These are phyloP conservation scores for Sphyrna mokarran DNA, from an alignment of 2,113 vertebrate genomes.

Conservation along the genomic window DNA sequence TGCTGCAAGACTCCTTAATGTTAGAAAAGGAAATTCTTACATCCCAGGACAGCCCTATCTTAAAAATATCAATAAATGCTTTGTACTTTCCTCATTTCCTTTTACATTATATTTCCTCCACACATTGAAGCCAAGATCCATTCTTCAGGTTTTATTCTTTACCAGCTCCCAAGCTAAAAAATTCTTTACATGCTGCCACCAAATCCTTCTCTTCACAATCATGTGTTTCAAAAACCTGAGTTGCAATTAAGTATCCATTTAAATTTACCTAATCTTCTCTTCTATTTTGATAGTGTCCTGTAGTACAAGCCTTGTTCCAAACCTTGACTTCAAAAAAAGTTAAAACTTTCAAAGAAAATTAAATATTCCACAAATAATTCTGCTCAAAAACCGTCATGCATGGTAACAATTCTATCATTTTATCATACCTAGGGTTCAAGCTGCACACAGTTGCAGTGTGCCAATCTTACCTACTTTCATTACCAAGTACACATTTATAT, in stretches of 20 bases:
- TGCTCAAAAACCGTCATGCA: background rate
- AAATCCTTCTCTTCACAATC: background rate
- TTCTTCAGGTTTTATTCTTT: background rate
- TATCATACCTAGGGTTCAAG: background rate
- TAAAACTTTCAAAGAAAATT: background rate
- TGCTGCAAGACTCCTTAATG: background rate
- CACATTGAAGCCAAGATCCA: background rate
- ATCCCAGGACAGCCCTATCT: background rate
- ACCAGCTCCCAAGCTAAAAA: background rate
- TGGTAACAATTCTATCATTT: background rate
- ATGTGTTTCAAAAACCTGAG: background rate
- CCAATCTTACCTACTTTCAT: background rate
- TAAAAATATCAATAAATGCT: no score
- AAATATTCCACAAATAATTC: background rate
- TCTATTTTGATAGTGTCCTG: background rate
- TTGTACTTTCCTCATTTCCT: background rate
- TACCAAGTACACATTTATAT: background rate
- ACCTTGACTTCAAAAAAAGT: background rate
- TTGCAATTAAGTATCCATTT: background rate
- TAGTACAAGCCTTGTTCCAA: background rate
- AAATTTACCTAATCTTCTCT: background rate
- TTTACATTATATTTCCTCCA: background rate
- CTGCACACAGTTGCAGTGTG: background rate
- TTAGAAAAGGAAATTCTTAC: background rate
- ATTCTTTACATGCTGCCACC: background rate